Evolutionary conservation across 2,113 vertebrate genomes (phyloP), one percentile per base, ranked within the genome.

Genomic region (Carassius auratus): DNA sequence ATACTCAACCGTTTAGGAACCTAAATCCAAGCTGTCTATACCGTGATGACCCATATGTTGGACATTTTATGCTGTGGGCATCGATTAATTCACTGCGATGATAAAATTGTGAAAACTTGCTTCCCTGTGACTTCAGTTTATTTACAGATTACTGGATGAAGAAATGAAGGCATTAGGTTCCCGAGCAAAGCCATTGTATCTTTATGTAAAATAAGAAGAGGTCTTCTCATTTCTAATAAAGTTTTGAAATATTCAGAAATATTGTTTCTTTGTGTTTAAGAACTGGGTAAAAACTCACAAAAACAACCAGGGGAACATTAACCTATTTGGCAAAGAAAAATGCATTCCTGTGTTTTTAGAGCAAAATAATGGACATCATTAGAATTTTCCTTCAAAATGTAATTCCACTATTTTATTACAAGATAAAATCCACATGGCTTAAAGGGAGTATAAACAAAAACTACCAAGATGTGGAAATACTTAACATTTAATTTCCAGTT

Each of bases 181-280:
- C 94, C 95, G 94, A 93, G 95, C 95, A 93, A 95, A 96, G 94
- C 96, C 96, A 94, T 95, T 94, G 91, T 94, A 94, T 95, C 93
- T 95, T 95, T 92, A 90, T 97, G 96, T 96, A 96, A 95, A 94
- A 94, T 95, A 95, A 96, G 92, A 93, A 94, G 93, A 95, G 94
- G 94, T 94, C 95, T 92, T 91, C 89, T 92, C 92, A 93, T 96
- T 92, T 93, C 96, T 96, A 98, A 97, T 97, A 98, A 99, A 98
- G 96, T 96, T 97, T 97, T 96, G 96, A 97, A 96, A 92, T 92
- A 92, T 87, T 85, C 8, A 42, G 61, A 69, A 55, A 15, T 69
- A 19, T 76, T 19, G 0, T 73, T 38, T 73, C 36, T 8, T 48
- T 12, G 3, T 21, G 12, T 74, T 45, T 23, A 7, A 45, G 45